Conservation (phyloP, 2,797 vertebrate species). For the Spheniscus humboldti region DNA sequence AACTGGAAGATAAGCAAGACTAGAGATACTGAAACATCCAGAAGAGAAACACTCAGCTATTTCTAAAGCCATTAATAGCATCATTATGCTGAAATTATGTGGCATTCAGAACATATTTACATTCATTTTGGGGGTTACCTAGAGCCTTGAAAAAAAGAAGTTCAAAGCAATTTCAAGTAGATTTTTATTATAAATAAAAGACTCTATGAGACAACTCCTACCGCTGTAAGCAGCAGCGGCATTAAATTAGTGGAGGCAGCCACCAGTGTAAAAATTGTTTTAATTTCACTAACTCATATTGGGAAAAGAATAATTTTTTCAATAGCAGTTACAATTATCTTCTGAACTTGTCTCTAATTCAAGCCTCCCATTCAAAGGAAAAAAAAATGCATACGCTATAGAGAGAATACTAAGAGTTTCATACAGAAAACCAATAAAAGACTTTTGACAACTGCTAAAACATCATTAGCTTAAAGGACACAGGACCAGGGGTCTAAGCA, state of each 20-base stretch:
- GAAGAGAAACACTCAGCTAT: background rate
- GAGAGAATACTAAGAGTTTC: background rate
- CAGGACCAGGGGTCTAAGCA: background rate
- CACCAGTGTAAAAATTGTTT: background rate
- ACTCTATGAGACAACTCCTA: background rate
- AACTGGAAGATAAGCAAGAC: background rate
- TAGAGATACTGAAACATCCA: background rate
- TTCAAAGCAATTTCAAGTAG: background rate
- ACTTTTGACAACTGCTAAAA: background rate
- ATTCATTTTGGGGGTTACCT: background rate
- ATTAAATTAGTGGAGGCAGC: background rate
- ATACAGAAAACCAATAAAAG: background rate
- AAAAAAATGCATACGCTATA: background rate
- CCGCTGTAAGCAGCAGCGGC: background rate
- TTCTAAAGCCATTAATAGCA: slow-evolving; percentile 13
- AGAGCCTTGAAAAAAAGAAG: background rate
- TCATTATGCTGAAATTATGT: background rate
- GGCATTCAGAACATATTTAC: background rate
- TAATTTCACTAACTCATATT: background rate
- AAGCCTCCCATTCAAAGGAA: background rate
- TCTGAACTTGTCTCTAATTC: background rate
- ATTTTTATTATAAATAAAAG: background rate
- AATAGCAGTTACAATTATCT: background rate
- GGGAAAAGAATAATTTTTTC: background rate
- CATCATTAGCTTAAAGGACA: background rate